phyloP scores from a whole-genome alignment of 2,888 invertebrate genomes.

The Lasiommata megera region DNA sequence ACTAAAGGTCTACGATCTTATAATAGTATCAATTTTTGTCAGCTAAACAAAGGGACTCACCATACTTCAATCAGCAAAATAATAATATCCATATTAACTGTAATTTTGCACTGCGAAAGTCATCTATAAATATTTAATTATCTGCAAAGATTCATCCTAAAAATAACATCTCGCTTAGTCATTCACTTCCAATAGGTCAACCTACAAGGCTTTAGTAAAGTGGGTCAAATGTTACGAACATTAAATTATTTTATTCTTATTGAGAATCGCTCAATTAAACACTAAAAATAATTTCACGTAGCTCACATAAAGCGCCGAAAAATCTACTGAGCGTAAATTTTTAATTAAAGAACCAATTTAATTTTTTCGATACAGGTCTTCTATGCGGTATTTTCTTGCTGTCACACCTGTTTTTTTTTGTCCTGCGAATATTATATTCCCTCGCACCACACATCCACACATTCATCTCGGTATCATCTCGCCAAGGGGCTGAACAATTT shows the following conservation, averaged over 20 bases:
- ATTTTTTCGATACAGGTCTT: constrained; percentile 43
- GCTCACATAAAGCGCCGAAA: constrained; percentile 32
- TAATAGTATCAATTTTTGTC: neutral
- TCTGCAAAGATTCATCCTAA: constrained; percentile 78
- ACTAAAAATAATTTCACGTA: constrained; percentile 33
- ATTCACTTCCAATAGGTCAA: constrained; percentile 76
- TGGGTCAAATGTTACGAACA: constrained; percentile 74
- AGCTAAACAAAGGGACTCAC: constrained; percentile 70
- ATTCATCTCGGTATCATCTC: constrained; percentile 56
- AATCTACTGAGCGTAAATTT: neutral
- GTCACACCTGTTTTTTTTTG: constrained; percentile 54
- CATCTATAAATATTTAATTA: constrained; percentile 78
- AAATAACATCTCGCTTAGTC: constrained; percentile 75
- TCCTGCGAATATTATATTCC: constrained; percentile 51
- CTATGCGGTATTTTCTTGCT: constrained; percentile 68
- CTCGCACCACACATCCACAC: constrained; percentile 48
- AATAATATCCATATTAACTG: constrained; percentile 43
- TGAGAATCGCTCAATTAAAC: constrained; percentile 30
- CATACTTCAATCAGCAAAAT: constrained; percentile 46
- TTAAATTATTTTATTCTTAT: constrained; percentile 34
- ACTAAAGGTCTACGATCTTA: too few species aligned
- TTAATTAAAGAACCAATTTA: constrained; percentile 25
- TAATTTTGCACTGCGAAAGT: constrained; percentile 51
- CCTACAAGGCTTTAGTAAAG: constrained; percentile 68
- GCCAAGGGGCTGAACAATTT: constrained; percentile 41